Base-by-base conservation (phyloP, 2,888 invertebrate genomes). In the Boloria euphrosyne region DNA sequence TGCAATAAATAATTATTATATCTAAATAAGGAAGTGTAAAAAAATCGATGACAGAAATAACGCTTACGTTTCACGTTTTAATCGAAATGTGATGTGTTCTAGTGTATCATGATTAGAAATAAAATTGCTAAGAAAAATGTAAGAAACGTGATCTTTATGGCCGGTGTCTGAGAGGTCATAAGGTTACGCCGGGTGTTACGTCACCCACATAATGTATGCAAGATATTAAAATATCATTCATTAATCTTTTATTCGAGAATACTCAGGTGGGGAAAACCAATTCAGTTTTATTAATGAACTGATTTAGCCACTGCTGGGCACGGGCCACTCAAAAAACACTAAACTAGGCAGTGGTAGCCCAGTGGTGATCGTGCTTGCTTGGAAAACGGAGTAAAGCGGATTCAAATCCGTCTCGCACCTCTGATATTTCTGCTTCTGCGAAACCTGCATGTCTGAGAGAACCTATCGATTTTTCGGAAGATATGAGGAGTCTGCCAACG, bases 121-220 rank as follows among this genome's bases (percentile, higher is more conserved):
- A 69, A 69, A 69, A 65, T 64, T 49, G 53, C 50, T 66, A 70
- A 72, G 71, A 72, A 72, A 73, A 71, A 49, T 68, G 68, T 68
- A 61, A 62, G 59, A 72, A 67, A 66, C 62, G 51, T 62, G 49
- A 65, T 71, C 67, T 74, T 72, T 73, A 72, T 69, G 71, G 58
- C 62, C 71, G 61, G 65, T 67, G 57, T 69, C 59, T 27, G 53
- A 59, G 73, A 74, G 76, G 75, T 76, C 75, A 55, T 69, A 70
- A 73, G 75, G 73, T 76, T 70, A 65, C 38, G 57, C 51, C 59
- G 31, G 50, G 50, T 57, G 61, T 76, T 73, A 71, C 74, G 73
- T 75, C 74, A 75, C 61, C 68, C 54, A 59, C 51, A 72, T 74
- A 72, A 71, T 70, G 60, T 69, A 75, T 74, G 71, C 72, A 44